Percentiles rank a stretch among this genome's conserved stretches.
These are phyloP conservation scores for Oryzias curvinotus DNA, from an alignment of 2,113 vertebrate species.

Conservation along the genomic window DNA sequence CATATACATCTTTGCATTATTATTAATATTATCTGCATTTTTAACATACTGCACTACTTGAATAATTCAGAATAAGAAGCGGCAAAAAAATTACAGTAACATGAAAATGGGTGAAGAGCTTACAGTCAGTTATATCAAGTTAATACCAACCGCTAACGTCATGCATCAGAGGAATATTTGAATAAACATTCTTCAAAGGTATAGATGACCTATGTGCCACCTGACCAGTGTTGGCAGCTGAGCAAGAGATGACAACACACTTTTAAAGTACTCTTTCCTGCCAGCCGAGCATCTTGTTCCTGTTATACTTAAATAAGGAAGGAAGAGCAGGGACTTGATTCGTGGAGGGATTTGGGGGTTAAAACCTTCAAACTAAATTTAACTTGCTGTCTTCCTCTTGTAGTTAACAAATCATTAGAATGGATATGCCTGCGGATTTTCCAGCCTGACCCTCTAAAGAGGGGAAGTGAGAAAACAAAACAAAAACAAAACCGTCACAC, in stretches of 20 bases:
- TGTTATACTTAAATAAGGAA: slow-evolving; percentile 52
- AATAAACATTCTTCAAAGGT: slow-evolving; percentile 63
- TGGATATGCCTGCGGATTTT: slow-evolving; percentile 33
- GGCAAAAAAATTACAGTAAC: slow-evolving; percentile 59
- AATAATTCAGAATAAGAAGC: slow-evolving; percentile 39
- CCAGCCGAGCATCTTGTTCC: slow-evolving; percentile 40
- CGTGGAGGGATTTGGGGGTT: slow-evolving; percentile 29
- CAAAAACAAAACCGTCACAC: slow-evolving; percentile 26
- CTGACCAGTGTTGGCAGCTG: slow-evolving; percentile 67
- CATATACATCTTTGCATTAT: slow-evolving; percentile 59
- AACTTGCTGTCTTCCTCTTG: slow-evolving; percentile 36
- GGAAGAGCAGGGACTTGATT: slow-evolving; percentile 16
- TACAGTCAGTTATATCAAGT: slow-evolving; percentile 49
- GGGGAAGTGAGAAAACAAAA: slow-evolving; percentile 27
- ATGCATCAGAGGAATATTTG: slow-evolving; percentile 67
- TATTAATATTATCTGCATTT: slow-evolving; percentile 25
- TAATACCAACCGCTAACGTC: slow-evolving; percentile 41
- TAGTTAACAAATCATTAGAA: slow-evolving; percentile 49
- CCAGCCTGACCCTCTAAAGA: slow-evolving; percentile 33
- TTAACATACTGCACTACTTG: slow-evolving; percentile 35
- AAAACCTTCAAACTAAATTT: slow-evolving; percentile 32
- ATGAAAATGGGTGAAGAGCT: slow-evolving; percentile 46
- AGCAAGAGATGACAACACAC: slow-evolving; percentile 40
- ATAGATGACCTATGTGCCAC: slow-evolving; percentile 56
- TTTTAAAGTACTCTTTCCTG: slow-evolving; percentile 43